Percentiles rank a stretch among this genome's conserved stretches.
phyloP scores from a whole-genome alignment of 2,113 vertebrate genomes.

The Semicossyphus pulcher region DNA sequence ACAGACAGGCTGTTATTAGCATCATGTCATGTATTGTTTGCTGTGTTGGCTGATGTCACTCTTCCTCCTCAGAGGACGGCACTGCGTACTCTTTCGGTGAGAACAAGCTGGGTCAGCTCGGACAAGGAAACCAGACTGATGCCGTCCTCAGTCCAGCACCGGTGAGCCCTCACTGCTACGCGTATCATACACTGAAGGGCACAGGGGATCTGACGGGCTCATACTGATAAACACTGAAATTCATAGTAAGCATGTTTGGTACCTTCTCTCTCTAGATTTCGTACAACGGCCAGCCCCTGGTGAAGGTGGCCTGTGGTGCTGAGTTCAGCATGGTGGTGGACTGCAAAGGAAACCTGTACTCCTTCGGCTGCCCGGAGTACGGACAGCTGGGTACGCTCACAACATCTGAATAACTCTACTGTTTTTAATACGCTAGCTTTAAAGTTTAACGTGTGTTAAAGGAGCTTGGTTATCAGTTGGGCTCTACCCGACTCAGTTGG shows the following conservation, averaged over 20 bases:
- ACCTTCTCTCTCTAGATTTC: conserved; percentile 87
- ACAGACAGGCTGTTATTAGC: background rate
- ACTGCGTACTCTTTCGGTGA: conserved; percentile 93
- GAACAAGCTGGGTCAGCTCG: conserved; percentile 97
- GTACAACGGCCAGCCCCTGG: conserved; percentile 97
- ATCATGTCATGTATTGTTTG: background rate
- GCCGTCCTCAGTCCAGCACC: conserved; percentile 92
- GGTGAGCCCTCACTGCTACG: conserved; percentile 72
- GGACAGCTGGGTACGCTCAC: conserved; percentile 92
- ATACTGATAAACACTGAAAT: too few species aligned
- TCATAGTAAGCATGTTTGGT: too few species aligned
- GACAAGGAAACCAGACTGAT: conserved; percentile 95
- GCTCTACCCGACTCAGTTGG: too few species aligned
- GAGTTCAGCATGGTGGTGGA: conserved; percentile 99
- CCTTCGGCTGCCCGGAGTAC: conserved; percentile 96
- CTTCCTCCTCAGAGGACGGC: conserved; percentile 85
- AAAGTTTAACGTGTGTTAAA: too few species aligned
- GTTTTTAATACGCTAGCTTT: too few species aligned
- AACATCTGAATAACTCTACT: too few species aligned
- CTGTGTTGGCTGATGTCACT: conserved; percentile 2
- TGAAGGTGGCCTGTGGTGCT: conserved; percentile 94
- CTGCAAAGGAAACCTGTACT: conserved; percentile 98
- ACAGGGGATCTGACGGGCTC: too few species aligned
- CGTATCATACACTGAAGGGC: too few species aligned
- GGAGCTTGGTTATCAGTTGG: too few species aligned